A percentile compares a stretch with the other conserved stretches of the same genome.
phyloP scores from a whole-genome alignment of 2,113 vertebrate species.

The Clarias macrocephalus region DNA sequence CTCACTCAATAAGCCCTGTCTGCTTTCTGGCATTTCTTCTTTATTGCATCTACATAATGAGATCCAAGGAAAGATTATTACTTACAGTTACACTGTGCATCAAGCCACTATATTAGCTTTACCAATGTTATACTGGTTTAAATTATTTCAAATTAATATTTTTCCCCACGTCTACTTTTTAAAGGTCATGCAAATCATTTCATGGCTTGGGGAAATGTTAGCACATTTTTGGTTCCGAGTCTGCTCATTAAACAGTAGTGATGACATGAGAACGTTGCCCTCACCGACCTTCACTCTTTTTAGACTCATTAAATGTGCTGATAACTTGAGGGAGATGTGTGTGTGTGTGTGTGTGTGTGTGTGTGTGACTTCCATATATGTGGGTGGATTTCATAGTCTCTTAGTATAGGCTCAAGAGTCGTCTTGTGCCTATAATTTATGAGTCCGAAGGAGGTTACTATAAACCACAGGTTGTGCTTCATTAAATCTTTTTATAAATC shows the following conservation, averaged over 20 bases:
- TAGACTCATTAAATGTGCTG: conserved; percentile 52
- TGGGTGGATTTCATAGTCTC: conserved; percentile 37
- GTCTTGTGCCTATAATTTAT: conserved; percentile 5
- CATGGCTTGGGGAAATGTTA: neutral
- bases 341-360: conserved; percentile 5
- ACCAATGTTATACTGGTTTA: neutral
- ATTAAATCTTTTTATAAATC: neutral
- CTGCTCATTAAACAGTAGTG: neutral
- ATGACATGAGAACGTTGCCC: neutral
- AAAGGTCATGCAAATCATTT: neutral
- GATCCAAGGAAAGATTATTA: neutral
- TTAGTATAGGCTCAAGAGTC: neutral
- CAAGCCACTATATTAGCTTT: neutral
- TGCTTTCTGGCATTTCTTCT: neutral
- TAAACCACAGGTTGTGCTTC: neutral
- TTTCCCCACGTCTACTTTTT: neutral
- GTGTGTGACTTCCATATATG: neutral
- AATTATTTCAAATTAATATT: neutral
- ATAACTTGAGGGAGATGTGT: conserved; percentile 32
- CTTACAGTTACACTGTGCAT: neutral
- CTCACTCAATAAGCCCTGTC: neutral
- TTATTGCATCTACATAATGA: neutral
- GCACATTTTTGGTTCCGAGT: neutral
- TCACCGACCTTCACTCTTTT: conserved; percentile 49
- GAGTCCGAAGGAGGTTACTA: neutral